Evolutionary conservation across 2,888 invertebrate genomes (phyloP), one percentile per base, ranked within the genome.

Genomic region (Drosophila tanythrix): DNA sequence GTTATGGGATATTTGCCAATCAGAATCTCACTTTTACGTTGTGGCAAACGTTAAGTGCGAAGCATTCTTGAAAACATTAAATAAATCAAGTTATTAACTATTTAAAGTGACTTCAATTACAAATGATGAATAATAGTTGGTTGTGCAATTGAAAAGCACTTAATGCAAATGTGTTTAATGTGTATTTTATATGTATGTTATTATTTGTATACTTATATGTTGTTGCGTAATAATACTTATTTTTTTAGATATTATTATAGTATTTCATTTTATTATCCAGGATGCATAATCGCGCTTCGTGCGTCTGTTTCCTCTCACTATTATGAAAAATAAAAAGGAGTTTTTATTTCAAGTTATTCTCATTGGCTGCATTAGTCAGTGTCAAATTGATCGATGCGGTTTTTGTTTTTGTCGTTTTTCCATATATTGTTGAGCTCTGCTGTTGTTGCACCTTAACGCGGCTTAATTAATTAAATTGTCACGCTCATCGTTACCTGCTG

Each of bases 381-480:
- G 31, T 48, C 48, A 55, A 29, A 70, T 67, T 52, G 70, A 74
- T 61, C 63, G 67, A 35, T 70, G 56, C 51, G 53, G 3, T 51
- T 69, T 64, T 62, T 46, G 33, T 35, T 62, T 57, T 70, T 62
- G 35, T 35, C 52, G 70, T 7, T n/a, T 38, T 56, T 15, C 36
- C n/a, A 5, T 8, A 57, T 53, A 53, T 50, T 72, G 33, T 74
- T 76, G 80, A 68, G 70, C 66, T n/a, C 55, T 50, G 25, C 46
- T 58, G 56, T 56, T 70, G 57, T 65, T 76, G 71, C 76, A 63
- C 72, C 70, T 76, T 83, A 87, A 83, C 87, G 72, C 89, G 64
- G 50, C 53, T 85, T 83, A 86, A 85, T 85, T 85, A 85, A 85
- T 85, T 88, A 83, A 85, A 70, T 63, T n/a, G n/a, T n/a, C n/a